Percentiles rank a stretch among this genome's conserved stretches.
Conservation (phyloP, 2,797 vertebrate species). For the Poecile montanus region DNA sequence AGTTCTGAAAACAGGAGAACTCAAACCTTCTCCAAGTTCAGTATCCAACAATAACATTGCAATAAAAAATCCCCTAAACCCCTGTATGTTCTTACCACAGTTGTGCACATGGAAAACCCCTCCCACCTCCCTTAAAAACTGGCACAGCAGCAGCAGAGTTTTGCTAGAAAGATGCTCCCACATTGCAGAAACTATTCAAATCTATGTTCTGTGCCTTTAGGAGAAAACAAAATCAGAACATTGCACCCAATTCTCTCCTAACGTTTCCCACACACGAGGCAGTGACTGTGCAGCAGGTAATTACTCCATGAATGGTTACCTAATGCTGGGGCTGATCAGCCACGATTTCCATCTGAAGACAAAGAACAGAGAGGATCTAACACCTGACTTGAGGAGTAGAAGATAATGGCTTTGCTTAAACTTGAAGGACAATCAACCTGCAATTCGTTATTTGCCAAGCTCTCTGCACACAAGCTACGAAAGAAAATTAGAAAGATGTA, state of each 20-base stretch:
- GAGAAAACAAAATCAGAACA: background rate
- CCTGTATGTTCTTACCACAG: background rate
- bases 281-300: background rate
- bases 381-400: background rate
- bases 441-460: background rate
- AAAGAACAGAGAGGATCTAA: background rate
- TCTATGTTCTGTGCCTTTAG: background rate
- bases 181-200: background rate
- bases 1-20: background rate
- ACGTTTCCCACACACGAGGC: background rate
- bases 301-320: background rate
- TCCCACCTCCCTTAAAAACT: background rate
- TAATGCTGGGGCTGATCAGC: background rate
- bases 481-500: background rate
- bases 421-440: background rate
- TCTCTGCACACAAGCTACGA: background rate
- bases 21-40: background rate
- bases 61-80: accelerated
- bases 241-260: background rate
- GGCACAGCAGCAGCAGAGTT: background rate
- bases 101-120: background rate
- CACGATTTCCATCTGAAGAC: background rate
- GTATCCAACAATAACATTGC: background rate
- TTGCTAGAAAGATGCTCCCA: background rate
- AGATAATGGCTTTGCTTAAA: background rate